Evolutionary conservation across 1,140 invertebrate genomes (phyloP).

Genomic region (Ylistrum balloti): DNA sequence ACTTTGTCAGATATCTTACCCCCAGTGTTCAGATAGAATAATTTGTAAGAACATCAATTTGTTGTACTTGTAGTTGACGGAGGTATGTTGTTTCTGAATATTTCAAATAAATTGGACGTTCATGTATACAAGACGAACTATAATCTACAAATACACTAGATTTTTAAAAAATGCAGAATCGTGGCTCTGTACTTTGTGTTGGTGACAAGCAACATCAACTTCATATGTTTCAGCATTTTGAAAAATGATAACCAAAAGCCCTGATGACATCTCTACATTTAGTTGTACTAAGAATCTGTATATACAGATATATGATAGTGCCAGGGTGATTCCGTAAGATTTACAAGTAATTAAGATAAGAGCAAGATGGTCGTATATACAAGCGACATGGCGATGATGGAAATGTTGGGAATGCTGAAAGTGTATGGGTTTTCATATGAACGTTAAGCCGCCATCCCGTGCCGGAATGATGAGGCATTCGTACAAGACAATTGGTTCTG

Average conservation of each 20-base stretch:
- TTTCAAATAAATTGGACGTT: background rate
- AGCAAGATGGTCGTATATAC: conserved; percentile 7
- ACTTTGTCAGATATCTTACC: background rate
- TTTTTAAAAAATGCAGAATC: background rate
- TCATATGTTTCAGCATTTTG: background rate
- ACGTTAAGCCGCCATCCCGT: conserved; percentile 29
- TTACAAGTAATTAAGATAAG: conserved; percentile 36
- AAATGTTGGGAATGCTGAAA: background rate
- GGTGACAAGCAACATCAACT: background rate
- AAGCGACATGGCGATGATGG: conserved; percentile 21
- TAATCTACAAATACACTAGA: background rate
- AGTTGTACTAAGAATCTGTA: background rate
- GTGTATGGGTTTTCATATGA: background rate
- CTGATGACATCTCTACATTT: background rate
- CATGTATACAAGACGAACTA: background rate
- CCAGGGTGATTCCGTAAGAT: conserved; percentile 31
- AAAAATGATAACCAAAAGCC: background rate
- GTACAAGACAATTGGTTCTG: conserved; percentile 33
- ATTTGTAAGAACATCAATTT: background rate
- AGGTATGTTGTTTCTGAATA: background rate
- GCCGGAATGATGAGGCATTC: conserved; percentile 37
- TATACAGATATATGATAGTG: background rate
- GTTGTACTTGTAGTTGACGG: background rate
- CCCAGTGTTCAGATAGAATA: background rate
- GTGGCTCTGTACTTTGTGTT: background rate